phyloP scores from a whole-genome alignment of 2,888 invertebrate species.

The Geophilus truncorum region DNA sequence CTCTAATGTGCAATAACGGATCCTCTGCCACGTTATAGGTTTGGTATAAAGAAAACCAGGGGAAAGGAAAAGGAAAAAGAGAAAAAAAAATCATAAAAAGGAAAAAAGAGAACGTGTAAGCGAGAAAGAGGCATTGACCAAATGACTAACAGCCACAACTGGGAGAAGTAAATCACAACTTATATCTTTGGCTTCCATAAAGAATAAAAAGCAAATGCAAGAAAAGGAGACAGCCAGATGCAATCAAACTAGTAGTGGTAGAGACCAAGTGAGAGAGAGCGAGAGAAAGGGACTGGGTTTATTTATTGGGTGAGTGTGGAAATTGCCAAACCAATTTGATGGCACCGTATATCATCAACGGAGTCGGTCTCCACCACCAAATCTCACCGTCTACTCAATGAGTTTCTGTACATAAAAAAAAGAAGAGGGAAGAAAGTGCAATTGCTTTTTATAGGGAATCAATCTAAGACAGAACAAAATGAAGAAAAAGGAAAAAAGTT shows the following conservation, averaged over 20 bases:
- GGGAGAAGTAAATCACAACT: conserved; percentile 22
- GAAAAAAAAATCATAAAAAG: background rate
- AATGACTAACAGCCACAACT: conserved; percentile 23
- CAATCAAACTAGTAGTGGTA: background rate
- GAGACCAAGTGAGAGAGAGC: background rate
- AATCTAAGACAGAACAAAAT: conserved; percentile 4
- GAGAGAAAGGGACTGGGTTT: conserved; percentile 15
- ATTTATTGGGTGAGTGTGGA: conserved; percentile 27
- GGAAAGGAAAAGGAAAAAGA: background rate
- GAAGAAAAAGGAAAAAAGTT: background rate
- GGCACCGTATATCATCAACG: conserved; percentile 23
- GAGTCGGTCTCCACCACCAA: conserved; percentile 7
- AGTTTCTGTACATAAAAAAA: conserved; percentile 19
- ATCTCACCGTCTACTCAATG: conserved; percentile 23
- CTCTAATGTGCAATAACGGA: background rate
- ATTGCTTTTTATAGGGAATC: conserved; percentile 19
- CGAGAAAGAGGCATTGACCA: conserved; percentile 7
- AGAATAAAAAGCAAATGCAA: conserved; percentile 21
- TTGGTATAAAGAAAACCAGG: background rate
- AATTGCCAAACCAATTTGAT: conserved; percentile 27
- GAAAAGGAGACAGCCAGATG: conserved; percentile 18
- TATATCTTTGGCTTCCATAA: conserved; percentile 24
- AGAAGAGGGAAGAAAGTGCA: conserved; percentile 11
- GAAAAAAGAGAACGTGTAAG: background rate
- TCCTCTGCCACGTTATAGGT: background rate